Evolutionary conservation across 2,797 vertebrate genomes (phyloP).

Genomic region (Falco concolor): DNA sequence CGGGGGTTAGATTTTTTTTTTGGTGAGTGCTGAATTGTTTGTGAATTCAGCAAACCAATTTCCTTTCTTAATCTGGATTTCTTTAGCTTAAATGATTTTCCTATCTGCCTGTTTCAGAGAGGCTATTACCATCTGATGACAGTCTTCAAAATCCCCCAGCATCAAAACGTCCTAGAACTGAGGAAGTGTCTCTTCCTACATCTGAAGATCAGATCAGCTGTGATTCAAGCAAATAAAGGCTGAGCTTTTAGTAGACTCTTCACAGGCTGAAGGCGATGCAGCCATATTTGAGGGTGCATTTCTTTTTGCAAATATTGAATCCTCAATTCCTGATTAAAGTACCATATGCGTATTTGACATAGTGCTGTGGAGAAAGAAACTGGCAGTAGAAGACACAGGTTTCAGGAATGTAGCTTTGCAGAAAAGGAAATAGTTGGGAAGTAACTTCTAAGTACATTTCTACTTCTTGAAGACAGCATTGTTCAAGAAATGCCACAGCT

Average conservation of each 20-base stretch:
- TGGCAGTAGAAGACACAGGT: neutral
- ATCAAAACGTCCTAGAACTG: constrained; percentile 82
- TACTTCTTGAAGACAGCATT: neutral
- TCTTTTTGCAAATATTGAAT: neutral
- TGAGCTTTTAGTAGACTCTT: neutral
- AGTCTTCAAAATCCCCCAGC: constrained; percentile 80
- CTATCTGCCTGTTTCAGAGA: constrained; percentile 74
- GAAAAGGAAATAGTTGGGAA: neutral
- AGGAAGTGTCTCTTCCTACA: constrained; percentile 9
- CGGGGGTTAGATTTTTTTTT: neutral
- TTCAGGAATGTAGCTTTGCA: neutral
- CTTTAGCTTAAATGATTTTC: neutral
- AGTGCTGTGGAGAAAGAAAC: neutral
- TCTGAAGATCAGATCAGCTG: constrained; percentile 1
- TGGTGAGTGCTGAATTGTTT: neutral
- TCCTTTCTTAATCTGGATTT: neutral
- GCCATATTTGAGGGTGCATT: neutral
- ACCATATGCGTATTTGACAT: neutral
- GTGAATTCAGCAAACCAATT: neutral
- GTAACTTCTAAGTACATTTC: neutral
- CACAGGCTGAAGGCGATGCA: neutral
- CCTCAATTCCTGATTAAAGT: neutral
- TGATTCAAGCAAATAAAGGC: neutral
- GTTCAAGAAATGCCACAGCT: neutral
- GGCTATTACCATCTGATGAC: constrained; percentile 78